Percentiles rank a stretch among this genome's conserved stretches.
Evolutionary conservation across 2,113 vertebrate species (phyloP).

Genomic region (Tachysurus vachellii): DNA sequence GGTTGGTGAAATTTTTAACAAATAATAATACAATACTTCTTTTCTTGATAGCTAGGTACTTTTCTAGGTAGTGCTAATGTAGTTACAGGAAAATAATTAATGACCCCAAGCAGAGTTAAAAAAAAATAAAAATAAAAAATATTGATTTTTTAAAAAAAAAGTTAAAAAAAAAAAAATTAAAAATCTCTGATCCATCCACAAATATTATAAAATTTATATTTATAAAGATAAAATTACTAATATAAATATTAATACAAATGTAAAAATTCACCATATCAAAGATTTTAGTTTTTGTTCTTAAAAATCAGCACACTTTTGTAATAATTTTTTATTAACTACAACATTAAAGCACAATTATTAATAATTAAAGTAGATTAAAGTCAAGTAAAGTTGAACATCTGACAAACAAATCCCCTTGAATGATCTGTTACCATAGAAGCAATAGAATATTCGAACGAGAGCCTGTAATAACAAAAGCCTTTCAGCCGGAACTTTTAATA

Average conservation of each 20-base stretch:
- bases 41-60: too few species aligned
- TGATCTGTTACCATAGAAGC: not conserved
- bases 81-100: too few species aligned
- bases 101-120: too few species aligned
- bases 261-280: not conserved
- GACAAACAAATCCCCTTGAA: not conserved
- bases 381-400: too few species aligned
- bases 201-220: too few species aligned
- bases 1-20: not conserved
- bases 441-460: not conserved
- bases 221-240: too few species aligned
- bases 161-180: too few species aligned
- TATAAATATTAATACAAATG: too few species aligned
- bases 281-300: not conserved
- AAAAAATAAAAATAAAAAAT: too few species aligned
- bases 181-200: too few species aligned
- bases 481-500: not conserved
- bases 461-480: not conserved
- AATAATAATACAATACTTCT: not conserved
- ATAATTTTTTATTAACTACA: not conserved
- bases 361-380: too few species aligned
- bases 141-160: too few species aligned
- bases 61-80: not conserved
- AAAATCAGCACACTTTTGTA: not conserved
- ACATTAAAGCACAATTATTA: not conserved